Conservation (phyloP, 2,113 vertebrate species). For the Callorhinus ursinus region DNA sequence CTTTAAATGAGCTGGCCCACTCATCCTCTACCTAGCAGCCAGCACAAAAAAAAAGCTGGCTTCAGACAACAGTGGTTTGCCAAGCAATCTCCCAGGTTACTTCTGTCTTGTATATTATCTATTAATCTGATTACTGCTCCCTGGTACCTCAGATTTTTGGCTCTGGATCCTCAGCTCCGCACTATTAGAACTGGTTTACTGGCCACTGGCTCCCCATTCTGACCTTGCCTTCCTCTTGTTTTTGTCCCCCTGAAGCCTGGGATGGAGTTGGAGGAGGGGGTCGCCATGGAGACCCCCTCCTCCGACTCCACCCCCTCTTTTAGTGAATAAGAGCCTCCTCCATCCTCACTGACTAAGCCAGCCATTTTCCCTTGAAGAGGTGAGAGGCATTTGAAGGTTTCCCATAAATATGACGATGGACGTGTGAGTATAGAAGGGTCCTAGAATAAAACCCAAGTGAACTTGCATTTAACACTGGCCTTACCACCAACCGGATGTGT, state of each 20-base stretch:
- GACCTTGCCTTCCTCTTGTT: not conserved
- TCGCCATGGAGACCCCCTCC: not conserved
- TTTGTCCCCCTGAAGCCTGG: not conserved
- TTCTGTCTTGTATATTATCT: slow-evolving; percentile 55
- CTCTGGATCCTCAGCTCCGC: not conserved
- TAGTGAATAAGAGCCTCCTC: not conserved
- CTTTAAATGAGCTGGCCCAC: slow-evolving; percentile 39
- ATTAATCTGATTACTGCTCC: slow-evolving; percentile 58
- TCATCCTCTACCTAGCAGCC: slow-evolving; percentile 18
- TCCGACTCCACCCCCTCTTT: not conserved
- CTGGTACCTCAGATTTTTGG: slow-evolving; percentile 38
- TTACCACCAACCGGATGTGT: not conserved
- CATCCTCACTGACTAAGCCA: not conserved
- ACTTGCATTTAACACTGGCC: not conserved
- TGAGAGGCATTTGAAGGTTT: not conserved
- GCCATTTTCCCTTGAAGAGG: not conserved
- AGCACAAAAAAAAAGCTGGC: slow-evolving; percentile 19
- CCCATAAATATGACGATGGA: not conserved
- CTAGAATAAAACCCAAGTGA: not conserved
- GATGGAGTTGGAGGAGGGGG: too few species aligned
- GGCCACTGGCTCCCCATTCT: not conserved
- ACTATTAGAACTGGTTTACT: not conserved
- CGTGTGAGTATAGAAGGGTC: not conserved
- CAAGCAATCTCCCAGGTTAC: slow-evolving; percentile 55
- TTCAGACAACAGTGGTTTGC: slow-evolving; percentile 44